Conservation (phyloP, 2,797 vertebrate species). For the Protosalanx chinensis region DNA sequence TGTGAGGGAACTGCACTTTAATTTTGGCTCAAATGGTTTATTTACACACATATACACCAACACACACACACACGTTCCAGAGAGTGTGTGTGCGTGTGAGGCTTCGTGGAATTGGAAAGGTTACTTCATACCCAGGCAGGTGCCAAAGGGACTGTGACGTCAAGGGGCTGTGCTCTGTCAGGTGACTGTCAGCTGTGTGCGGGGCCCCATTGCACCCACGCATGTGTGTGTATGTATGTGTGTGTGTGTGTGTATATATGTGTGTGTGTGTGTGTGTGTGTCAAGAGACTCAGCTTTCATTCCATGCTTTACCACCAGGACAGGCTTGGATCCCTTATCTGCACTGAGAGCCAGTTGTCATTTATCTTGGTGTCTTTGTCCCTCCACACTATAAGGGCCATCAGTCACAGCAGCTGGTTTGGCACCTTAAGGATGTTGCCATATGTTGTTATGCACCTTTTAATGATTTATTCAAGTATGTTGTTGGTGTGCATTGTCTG, state of each 20-base stretch:
- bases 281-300: not conserved
- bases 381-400: not conserved
- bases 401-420: not conserved
- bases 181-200: not conserved
- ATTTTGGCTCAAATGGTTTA: not conserved
- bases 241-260: not conserved
- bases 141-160: not conserved
- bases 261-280: not conserved
- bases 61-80: too few relatives aligned
- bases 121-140: not conserved
- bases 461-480: not conserved
- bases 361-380: constrained; percentile 6
- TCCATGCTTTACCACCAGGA: not conserved
- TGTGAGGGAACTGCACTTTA: not conserved
- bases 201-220: too few relatives aligned
- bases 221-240: too few relatives aligned
- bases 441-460: not conserved
- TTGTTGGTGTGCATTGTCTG: not conserved
- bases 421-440: not conserved
- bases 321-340: constrained; percentile 1
- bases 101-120: not conserved
- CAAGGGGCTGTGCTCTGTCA: not conserved
- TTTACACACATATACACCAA: too few relatives aligned
- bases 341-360: constrained; percentile 4
- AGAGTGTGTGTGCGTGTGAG: not conserved